A percentile compares a stretch with the other conserved stretches of the same genome.
Evolutionary conservation across 2,888 invertebrate genomes (phyloP).

Genomic region (Drosophila paracracens): DNA sequence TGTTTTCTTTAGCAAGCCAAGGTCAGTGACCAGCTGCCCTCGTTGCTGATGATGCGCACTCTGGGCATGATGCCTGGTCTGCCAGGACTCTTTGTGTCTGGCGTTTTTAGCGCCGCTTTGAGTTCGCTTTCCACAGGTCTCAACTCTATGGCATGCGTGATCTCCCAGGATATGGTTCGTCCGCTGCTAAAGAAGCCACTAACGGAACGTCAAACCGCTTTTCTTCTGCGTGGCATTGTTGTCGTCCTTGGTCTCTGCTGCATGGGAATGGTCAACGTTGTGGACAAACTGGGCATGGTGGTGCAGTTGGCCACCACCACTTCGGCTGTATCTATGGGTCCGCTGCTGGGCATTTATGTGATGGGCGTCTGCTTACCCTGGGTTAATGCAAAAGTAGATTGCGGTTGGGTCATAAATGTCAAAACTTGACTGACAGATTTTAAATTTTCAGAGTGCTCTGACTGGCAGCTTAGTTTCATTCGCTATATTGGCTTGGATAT

Average conservation of each 20-base stretch:
- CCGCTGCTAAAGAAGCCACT: slow-evolving; percentile 87
- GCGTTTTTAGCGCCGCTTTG: slow-evolving; percentile 95
- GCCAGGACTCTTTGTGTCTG: slow-evolving; percentile 94
- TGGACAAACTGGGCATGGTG: slow-evolving; percentile 90
- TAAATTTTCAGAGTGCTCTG: slow-evolving; percentile 87
- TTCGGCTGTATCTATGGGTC: slow-evolving; percentile 89
- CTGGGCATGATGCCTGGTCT: slow-evolving; percentile 91
- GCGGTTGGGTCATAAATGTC: not conserved
- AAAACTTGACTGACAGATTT: not conserved
- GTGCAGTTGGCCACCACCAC: slow-evolving; percentile 88
- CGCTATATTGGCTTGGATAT: slow-evolving; percentile 88
- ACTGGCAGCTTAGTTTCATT: slow-evolving; percentile 89
- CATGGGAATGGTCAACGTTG: slow-evolving; percentile 88
- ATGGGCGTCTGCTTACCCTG: slow-evolving; percentile 89
- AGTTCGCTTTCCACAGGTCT: slow-evolving; percentile 93
- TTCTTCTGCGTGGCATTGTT: slow-evolving; percentile 89
- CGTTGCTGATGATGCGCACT: slow-evolving; percentile 94
- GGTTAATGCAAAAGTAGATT: slow-evolving; percentile 87
- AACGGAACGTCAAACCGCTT: slow-evolving; percentile 86
- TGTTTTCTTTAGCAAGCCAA: slow-evolving; percentile 87
- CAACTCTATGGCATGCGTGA: slow-evolving; percentile 92
- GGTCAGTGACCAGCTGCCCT: slow-evolving; percentile 92
- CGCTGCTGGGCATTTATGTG: slow-evolving; percentile 89
- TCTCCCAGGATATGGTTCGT: slow-evolving; percentile 91
- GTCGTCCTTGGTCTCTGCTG: slow-evolving; percentile 88